A percentile compares a stretch with the other conserved stretches of the same genome.
phyloP scores from a whole-genome alignment of 2,797 vertebrate species.

The Eupleurogrammus muticus region DNA sequence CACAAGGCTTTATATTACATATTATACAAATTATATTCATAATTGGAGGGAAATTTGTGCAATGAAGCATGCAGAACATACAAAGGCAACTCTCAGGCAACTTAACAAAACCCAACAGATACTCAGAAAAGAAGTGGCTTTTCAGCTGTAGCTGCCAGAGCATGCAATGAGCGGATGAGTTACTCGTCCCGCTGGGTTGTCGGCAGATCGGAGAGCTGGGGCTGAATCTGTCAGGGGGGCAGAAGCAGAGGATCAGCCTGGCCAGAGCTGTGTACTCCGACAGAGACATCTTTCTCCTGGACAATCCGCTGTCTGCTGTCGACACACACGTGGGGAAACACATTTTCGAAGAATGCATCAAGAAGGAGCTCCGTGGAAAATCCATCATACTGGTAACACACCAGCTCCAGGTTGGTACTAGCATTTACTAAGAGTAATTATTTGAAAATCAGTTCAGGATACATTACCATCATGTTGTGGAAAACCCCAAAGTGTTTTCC shows the following conservation, averaged over 20 bases:
- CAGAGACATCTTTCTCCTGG: slow-evolving; percentile 84
- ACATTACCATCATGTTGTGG: background rate
- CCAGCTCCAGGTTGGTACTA: slow-evolving; percentile 82
- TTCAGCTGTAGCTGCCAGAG: background rate
- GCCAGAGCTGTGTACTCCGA: slow-evolving; percentile 84
- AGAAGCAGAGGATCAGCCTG: slow-evolving; percentile 88
- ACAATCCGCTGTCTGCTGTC: slow-evolving; percentile 86
- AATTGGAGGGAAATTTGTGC: background rate
- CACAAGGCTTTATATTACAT: too few relatives aligned
- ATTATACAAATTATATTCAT: background rate
- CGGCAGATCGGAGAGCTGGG: slow-evolving; percentile 83
- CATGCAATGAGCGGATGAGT: background rate
- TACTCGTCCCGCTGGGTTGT: slow-evolving; percentile 29
- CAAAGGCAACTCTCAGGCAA: too few relatives aligned
- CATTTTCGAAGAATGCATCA: slow-evolving; percentile 85
- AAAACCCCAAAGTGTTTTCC: too few relatives aligned
- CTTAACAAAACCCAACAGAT: too few relatives aligned
- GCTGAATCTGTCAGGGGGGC: slow-evolving; percentile 86
- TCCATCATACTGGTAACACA: slow-evolving; percentile 84
- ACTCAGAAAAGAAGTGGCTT: background rate
- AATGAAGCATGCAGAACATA: too few relatives aligned
- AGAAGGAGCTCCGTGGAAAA: slow-evolving; percentile 81
- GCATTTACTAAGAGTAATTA: background rate
- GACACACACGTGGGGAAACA: slow-evolving; percentile 85
- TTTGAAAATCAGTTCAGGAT: background rate